A percentile compares a stretch with the other conserved stretches of the same genome.
Evolutionary conservation across 1,140 invertebrate genomes (phyloP).

Genomic region (Cryptotermes secundus): DNA sequence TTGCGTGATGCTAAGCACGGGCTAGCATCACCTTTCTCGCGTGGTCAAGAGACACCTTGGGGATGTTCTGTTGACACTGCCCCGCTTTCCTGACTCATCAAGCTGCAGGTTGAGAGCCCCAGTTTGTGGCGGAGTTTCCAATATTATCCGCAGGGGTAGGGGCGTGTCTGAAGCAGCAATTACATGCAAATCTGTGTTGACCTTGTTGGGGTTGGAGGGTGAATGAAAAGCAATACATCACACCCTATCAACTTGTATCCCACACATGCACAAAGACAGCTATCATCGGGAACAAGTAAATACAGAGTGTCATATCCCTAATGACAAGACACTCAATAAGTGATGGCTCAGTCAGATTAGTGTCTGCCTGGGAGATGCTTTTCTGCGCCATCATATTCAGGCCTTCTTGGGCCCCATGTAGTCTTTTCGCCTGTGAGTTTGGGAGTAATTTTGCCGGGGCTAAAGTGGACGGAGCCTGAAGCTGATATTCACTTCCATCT

Average conservation of each 20-base stretch:
- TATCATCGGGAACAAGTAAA: background rate
- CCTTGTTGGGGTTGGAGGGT: background rate
- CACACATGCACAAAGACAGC: background rate
- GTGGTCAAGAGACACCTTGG: no score
- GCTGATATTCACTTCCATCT: no score
- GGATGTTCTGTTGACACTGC: no score
- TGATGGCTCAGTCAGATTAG: background rate
- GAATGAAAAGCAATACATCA: background rate
- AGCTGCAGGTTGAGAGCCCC: background rate
- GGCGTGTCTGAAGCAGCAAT: slow-evolving; percentile 7
- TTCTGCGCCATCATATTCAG: no score
- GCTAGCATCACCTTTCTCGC: no score
- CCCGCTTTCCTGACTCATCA: background rate
- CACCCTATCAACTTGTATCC: background rate
- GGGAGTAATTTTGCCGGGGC: no score
- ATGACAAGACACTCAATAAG: background rate
- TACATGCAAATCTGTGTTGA: slow-evolving; percentile 16
- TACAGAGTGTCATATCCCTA: background rate
- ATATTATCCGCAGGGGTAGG: background rate
- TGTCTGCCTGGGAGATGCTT: no score
- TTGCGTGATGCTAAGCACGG: no score
- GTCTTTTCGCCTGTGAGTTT: no score
- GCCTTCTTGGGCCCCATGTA: no score
- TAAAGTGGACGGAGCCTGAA: no score
- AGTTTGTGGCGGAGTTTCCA: background rate